Base-by-base conservation (phyloP, 2,113 vertebrate species). In the Tretioscincus oriximinensis region DNA sequence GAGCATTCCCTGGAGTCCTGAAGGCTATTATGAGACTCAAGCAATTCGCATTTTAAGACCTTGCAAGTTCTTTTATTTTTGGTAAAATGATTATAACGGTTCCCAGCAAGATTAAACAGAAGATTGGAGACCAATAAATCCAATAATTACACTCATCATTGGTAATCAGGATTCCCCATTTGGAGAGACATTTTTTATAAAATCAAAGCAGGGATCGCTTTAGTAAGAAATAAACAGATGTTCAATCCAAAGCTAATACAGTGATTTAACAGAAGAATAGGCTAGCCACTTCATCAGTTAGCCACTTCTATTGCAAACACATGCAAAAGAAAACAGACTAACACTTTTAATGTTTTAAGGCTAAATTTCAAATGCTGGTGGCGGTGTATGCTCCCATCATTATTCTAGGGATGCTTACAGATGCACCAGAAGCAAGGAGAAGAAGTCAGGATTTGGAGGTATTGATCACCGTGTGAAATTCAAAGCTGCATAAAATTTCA, bases 41-140 rank as follows among this genome's bases (percentile, higher is more conserved):
- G 31, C 70, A 35, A 69, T 28, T 77, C 70, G 77, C 28, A 67
- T 74, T 41, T 11, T 63, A 69, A 81, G 41, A 78, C 29, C 31
- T 61, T 45, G 60, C 28, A 20, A 70, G 61, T 7, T 11, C n/a
- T 65, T 75, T 76, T 63, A 74, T 63, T 81, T 76, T 67, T 78
- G 31, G 10, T 41, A 71, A 72, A 67, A 72, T 76, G 54, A 58
- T 61, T 61, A 72, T 60, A 76, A 49, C 21, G 18, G 31, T 79
- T 65, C 47, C 45, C 31, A 61, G 66, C 77, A 63, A 70, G 65
- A 64, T 82, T 82, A 63, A 47, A 28, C 72, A 82, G 66, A 76
- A 82, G 51, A 69, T 75, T 72, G 67, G 58, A 86, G 68, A 75
- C 47, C n/a, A 76, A 65, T 76, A 67, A 60, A 66, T 79, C 71